Evolutionary conservation across 2,797 vertebrate genomes (phyloP), one percentile per base, ranked within the genome.

Genomic region (Halcyon chelicuti): DNA sequence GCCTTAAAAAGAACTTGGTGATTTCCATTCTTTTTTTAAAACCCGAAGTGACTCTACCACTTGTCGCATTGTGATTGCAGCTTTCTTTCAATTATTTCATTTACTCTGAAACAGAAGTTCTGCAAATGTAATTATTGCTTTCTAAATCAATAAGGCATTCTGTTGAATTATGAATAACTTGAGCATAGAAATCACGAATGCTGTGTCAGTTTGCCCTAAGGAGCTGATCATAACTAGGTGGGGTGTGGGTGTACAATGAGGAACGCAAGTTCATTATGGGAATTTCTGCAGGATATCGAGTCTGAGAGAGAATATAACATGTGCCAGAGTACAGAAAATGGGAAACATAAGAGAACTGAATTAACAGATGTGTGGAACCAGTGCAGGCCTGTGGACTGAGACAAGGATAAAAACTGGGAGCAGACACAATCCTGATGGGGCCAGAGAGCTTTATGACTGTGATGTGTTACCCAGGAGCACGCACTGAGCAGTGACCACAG

Each of bases 91-190:
- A 31, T 94, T 94, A 87, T 93, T 94, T 93, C 80, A 91, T 94
- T 95, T 86, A 61, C 54, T 83, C 83, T 31, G 44, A 84, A 88
- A 80, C 60, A 88, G 75, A 79, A 87, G 39, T 82, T 88, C 88
- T 81, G 70, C 74, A 93, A 88, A 94, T 95, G 67, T 85, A 94
- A 95, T 96, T 90, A 88, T 86, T 95, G 71, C 68, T 90, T 97
- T 94, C 66, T 94, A 91, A 86, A 95, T 88, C 87, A 68, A 87
- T 94, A 78, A 86, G 88, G 40, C 25, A 47, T 89, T 91, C 37
- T 79, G 75, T 55, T 96, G 81, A 96, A 95, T 93, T 96, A 92
- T 94, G 91, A 94, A 95, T 92, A 90, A 73, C 42, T 91, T 54
- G 60, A 72, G 78, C 4, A 0, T 28, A 73, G 86, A 94, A 91